Base-by-base conservation (phyloP, 2,113 vertebrate species). In the Nibea albiflora region DNA sequence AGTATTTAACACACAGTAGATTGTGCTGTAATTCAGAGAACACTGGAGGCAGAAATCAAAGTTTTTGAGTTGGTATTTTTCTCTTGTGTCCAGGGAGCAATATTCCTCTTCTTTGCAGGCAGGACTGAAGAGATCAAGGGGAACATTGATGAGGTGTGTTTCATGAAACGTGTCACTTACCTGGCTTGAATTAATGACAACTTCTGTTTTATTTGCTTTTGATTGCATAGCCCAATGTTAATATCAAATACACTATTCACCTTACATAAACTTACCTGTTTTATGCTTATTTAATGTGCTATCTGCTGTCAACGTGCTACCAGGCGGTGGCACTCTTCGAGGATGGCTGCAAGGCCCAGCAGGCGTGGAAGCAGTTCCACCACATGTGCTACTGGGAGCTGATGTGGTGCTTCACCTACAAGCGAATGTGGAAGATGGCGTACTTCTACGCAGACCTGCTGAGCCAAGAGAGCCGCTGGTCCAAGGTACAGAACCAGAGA, bases 371-470 rank as follows among this genome's bases (percentile, higher is more conserved):
- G 88, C 95, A 96, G 92, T 96, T 96, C 87, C 96, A 96, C 86
- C 96, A 96, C 92, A 96, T 96, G 96, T 96, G 95, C 92, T 96
- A 96, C 93, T 96, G 96, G 96, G 96, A 96, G 94, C 89, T 96
- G 83, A 95, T 96, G 96, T 96, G 96, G 96, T 96, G 96, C 83
- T 96, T 95, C 89, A 95, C 95, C 53, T 96, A 93, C 35, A 96
- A 96, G 84, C 90, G 86, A 3, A 84, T 89, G 1, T 96, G 96
- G 96, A 96, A 94, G 87, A 93, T 95, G 93, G 96, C 96, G 4
- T 96, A 96, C 87, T 96, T 96, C 90, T 96, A 96, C 26, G 96
- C 95, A 1, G 95, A 96, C 91, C 94, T 96, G 6, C 95, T 96
- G 72, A 95, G 94, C 85, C 87, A 96, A 88, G 95, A 96, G 92